Base-by-base conservation (phyloP, 1,140 invertebrate genomes). In the Paracyclopina nana region DNA sequence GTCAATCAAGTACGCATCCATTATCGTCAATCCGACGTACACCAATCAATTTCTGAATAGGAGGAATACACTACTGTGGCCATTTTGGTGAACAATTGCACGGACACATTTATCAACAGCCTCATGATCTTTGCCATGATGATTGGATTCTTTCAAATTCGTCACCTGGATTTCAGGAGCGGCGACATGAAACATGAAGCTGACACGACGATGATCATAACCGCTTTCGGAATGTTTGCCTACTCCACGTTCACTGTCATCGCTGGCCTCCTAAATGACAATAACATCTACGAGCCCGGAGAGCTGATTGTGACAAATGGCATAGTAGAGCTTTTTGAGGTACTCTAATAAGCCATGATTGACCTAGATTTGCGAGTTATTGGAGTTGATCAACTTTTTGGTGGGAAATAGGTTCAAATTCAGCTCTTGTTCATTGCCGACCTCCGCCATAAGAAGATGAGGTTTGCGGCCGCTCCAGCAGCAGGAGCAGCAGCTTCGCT, bases 71-170 rank as follows among this genome's bases (percentile, higher is more conserved):
- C 14, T 16, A 18, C 30, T 9, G 12, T 50, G 6, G 48, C 48
- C 16, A 29, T 50, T 4, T 8, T 38, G 1, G 38, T 50, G 4
- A 38, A 30, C 16, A 50, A 38, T 24, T 16, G 22, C 2, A 50
- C 12, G 9, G 48, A 50, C 24, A 50, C 18, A 9, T 9, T 50
- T 18, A 50, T 50, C 48, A 50, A 50, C 16, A 14, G 12, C 2
- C 24, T 31, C 11, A 50, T 50, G 48, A 38, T 50, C 30, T 4
- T 50, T 38, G 48, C 29, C 18, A 40, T 18, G 9, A 41, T 50
- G n/a, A 14, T 50, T 38, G 48, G 48, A 18, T 50, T 50, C 24
- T 2, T 42, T 38, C 48, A 50, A 38, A 38, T 38, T 20, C 25
- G 34, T 12, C 31, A 31, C 6, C 48, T 50, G 4, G 16, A 20